Evolutionary conservation across 2,888 invertebrate genomes (phyloP).

Genomic region (Drosophila affinis): DNA sequence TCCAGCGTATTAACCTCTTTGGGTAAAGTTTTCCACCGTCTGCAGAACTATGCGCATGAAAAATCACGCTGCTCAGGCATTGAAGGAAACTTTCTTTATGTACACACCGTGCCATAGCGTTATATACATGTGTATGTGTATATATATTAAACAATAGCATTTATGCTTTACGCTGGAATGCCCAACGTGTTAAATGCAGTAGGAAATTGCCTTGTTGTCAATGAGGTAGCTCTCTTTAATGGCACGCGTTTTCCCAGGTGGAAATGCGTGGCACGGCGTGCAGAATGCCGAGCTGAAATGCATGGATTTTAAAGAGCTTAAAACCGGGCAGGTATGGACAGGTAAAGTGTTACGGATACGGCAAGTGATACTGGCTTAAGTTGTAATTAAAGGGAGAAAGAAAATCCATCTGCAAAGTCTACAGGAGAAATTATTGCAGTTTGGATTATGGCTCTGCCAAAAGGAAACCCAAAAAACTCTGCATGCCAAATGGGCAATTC

Average conservation of each 20-base stretch:
- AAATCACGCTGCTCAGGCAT: constrained; percentile 50
- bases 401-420: neutral
- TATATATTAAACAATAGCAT: constrained; percentile 2
- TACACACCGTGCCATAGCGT: neutral
- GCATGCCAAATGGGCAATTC: neutral
- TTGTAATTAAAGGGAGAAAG: neutral
- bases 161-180: neutral
- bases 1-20: constrained; percentile 48
- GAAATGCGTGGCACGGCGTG: neutral
- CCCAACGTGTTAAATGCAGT: neutral
- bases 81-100: constrained; percentile 14
- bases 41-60: constrained; percentile 52
- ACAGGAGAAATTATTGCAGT: too few relatives aligned
- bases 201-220: neutral
- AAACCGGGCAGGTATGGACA: neutral
- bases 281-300: neutral
- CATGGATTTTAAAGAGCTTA: neutral
- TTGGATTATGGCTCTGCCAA: too few relatives aligned
- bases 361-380: neutral
- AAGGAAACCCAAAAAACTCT: too few relatives aligned
- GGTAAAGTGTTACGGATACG: neutral
- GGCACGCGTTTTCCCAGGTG: neutral
- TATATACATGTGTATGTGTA: neutral
- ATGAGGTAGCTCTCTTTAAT: neutral
- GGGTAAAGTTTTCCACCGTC: constrained; percentile 36